Percentiles rank a stretch among this genome's conserved stretches.
phyloP scores from a whole-genome alignment of 1,140 invertebrate species.

The Lysiphlebus fabarum region DNA sequence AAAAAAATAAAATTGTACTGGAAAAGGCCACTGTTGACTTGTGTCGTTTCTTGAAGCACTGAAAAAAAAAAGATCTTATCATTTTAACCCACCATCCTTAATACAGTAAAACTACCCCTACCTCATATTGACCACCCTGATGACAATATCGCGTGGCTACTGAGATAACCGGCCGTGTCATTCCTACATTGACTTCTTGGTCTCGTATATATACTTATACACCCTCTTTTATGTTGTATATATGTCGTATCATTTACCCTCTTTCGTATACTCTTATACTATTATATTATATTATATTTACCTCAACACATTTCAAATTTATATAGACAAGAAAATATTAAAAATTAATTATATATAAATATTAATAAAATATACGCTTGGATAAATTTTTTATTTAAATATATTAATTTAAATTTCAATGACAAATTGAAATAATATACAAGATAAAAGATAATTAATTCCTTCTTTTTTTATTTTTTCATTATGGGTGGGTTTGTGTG shows the following conservation, averaged over 20 bases:
- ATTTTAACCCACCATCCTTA: constrained; percentile 19
- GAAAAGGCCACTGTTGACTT: constrained; percentile 50
- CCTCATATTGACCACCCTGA: constrained; percentile 38
- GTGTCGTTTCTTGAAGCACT: constrained; percentile 25
- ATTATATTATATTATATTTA: neutral
- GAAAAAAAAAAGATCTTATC: constrained; percentile 51
- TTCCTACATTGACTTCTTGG: constrained; percentile 50
- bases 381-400: too few relatives aligned
- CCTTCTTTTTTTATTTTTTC: neutral
- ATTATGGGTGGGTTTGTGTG: too few relatives aligned
- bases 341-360: too few relatives aligned
- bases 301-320: neutral
- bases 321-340: neutral
- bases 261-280: neutral
- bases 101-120: constrained; percentile 29
- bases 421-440: neutral
- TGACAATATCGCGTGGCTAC: constrained; percentile 54
- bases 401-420: constrained; percentile 7
- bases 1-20: too few relatives aligned
- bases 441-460: too few relatives aligned
- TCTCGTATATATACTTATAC: constrained; percentile 23
- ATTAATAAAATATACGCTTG: too few relatives aligned
- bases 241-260: neutral
- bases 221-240: neutral
- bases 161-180: constrained; percentile 56